A percentile compares a stretch with the other conserved stretches of the same genome.
Evolutionary conservation across 2,113 vertebrate genomes (phyloP).

Genomic region (Trochalopteron elliotii): DNA sequence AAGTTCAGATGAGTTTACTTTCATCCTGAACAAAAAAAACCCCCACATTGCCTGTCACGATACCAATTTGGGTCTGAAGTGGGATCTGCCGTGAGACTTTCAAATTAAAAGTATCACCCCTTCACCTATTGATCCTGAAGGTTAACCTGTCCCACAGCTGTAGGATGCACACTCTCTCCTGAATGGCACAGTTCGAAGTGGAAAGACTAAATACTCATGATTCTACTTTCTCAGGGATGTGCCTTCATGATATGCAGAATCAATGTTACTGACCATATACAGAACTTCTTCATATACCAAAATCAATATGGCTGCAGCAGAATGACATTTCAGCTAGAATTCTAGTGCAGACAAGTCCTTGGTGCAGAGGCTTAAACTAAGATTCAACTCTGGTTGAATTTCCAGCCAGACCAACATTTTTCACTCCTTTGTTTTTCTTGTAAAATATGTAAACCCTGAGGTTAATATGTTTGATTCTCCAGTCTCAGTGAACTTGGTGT

Average conservation of each 20-base stretch:
- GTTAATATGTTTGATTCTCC: neutral
- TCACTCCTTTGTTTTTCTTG: neutral
- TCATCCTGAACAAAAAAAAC: neutral
- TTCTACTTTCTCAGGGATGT: neutral
- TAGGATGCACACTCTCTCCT: neutral
- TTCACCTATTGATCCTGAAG: neutral
- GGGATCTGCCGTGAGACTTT: neutral
- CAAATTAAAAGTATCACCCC: neutral
- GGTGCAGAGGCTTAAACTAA: neutral
- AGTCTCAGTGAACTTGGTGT: neutral
- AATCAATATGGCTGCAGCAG: neutral
- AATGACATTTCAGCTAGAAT: neutral
- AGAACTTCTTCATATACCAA: neutral
- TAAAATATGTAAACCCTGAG: neutral
- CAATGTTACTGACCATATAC: neutral
- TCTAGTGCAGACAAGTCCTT: neutral
- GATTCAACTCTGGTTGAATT: neutral
- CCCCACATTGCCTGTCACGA: accelerated
- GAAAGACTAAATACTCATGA: neutral
- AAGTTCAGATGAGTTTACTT: neutral
- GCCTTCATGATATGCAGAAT: neutral
- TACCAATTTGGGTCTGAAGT: neutral
- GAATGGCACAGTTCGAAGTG: neutral
- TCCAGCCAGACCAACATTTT: neutral
- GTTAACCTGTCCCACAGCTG: neutral